Base-by-base conservation (phyloP, 2,888 invertebrate genomes). In the Nemoura dubitans region DNA sequence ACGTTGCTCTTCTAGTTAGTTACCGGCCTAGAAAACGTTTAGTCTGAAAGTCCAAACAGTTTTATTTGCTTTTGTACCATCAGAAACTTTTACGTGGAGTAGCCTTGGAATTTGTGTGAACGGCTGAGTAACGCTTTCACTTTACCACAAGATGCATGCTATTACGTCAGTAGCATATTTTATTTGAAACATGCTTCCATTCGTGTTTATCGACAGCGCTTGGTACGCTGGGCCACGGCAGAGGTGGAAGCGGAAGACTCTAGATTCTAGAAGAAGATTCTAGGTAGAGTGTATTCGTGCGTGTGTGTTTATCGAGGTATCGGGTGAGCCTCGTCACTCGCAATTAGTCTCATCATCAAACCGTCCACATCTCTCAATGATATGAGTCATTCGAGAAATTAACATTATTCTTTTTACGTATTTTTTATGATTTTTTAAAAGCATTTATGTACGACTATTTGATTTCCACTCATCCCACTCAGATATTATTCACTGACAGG, bases 261-360 rank as follows among this genome's bases (percentile, higher is more conserved):
- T n/a, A n/a, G n/a, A n/a, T n/a, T n/a, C n/a, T n/a, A n/a, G n/a
- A n/a, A 21, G 16, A 7, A 10, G 59, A 59, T 21, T 59, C 25
- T 14, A 78, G 28, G 78, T 28, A 78, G 81, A 5, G 81, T 81
- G 30, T 27, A 21, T 30, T n/a, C 14, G 81, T 81, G 81, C 28
- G 81, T 81, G 28, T 81, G n/a, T 81, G 28, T 6, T 78, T 25
- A 21, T 3, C 36, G 76, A 7, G 28, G 80, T 26, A 16, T 3
- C 5, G 28, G 21, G 80, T 26, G 26, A 26, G 26, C 27, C 80
- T 26, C 80, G 80, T 10, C 30, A 21, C 81, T 10, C 81, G 81
- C 83, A 43, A 30, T 85, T 87, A 87, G 87, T 87, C 87, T 87
- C 86, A 87, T 43, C 59, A 85, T 87, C 43, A 87, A 85, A 87